These are phyloP conservation scores for Wasmannia auropunctata DNA, from an alignment of 1,140 invertebrate genomes.

Conservation along the genomic window DNA sequence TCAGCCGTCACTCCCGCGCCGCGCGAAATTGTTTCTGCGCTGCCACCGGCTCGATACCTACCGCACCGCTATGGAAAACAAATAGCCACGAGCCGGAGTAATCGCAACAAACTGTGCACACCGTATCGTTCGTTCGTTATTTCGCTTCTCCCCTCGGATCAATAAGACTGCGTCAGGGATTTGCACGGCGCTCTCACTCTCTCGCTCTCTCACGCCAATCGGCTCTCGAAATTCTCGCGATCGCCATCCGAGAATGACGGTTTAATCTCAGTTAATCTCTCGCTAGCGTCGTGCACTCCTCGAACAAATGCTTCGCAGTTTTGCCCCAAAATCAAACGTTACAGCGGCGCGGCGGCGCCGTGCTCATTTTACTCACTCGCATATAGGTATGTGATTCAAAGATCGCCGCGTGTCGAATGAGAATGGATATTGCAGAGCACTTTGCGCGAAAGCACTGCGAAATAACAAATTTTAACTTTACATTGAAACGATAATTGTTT, in stretches of 20 bases:
- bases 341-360: neutral
- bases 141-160: conserved; percentile 26
- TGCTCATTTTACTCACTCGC: conserved; percentile 15
- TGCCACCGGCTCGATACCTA: conserved; percentile 33
- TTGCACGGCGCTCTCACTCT: neutral
- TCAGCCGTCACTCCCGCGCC: conserved; percentile 41
- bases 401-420: neutral
- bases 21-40: conserved; percentile 54
- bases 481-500: neutral
- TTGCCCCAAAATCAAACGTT: conserved; percentile 6
- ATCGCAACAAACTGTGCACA: conserved; percentile 49
- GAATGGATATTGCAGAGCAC: neutral
- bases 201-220: neutral
- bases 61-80: conserved; percentile 45
- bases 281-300: neutral
- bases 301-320: conserved; percentile 33
- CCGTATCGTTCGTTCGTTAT: conserved; percentile 52
- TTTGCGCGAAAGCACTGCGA: neutral
- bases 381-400: neutral
- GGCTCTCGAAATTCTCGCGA: conserved; percentile 31
- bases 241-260: neutral
- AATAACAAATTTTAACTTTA: conserved; percentile 15
- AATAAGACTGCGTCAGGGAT: conserved; percentile 54
- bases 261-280: conserved; percentile 20
- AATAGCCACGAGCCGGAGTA: conserved; percentile 49